phyloP scores from a whole-genome alignment of 2,797 vertebrate genomes.

The Microctenopoma steveboyesi region DNA sequence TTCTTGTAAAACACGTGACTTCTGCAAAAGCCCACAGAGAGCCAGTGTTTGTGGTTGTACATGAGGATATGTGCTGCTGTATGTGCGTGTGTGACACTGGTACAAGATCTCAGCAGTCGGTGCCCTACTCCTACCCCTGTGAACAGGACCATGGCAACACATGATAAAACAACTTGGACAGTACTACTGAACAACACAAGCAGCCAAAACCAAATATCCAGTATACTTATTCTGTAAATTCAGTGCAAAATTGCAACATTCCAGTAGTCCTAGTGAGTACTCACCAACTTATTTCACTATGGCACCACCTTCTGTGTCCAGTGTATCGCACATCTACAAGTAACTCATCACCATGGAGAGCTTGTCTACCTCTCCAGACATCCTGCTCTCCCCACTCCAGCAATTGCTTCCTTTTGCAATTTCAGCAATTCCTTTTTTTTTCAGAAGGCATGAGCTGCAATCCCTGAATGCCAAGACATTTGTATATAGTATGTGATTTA shows the following conservation, averaged over 20 bases:
- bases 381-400: constrained; percentile 56
- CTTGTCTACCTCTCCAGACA: constrained; percentile 56
- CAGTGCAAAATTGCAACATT: constrained; percentile 1
- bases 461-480: constrained; percentile 52
- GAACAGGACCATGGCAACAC: constrained; percentile 68
- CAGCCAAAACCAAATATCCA: constrained; percentile 41
- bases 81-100: constrained; percentile 34
- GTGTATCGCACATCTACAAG: constrained; percentile 42
- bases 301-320: constrained; percentile 33
- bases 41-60: constrained; percentile 17
- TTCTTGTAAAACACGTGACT: constrained; percentile 77
- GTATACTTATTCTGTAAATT: constrained; percentile 11
- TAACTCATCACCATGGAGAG: constrained; percentile 59
- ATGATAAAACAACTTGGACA: constrained; percentile 68
- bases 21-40: constrained; percentile 46
- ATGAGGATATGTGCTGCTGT: background rate
- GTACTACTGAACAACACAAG: constrained; percentile 43
- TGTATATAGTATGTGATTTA: constrained; percentile 60
- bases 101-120: constrained; percentile 60
- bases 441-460: constrained; percentile 32
- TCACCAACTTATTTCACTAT: constrained; percentile 37
- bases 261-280: constrained; percentile 18
- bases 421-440: constrained; percentile 58
- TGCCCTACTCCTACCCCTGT: constrained; percentile 60
- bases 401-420: constrained; percentile 67